Evolutionary conservation across 1,140 invertebrate genomes (phyloP), one percentile per base, ranked within the genome.

Genomic region (Cylas formicarius): DNA sequence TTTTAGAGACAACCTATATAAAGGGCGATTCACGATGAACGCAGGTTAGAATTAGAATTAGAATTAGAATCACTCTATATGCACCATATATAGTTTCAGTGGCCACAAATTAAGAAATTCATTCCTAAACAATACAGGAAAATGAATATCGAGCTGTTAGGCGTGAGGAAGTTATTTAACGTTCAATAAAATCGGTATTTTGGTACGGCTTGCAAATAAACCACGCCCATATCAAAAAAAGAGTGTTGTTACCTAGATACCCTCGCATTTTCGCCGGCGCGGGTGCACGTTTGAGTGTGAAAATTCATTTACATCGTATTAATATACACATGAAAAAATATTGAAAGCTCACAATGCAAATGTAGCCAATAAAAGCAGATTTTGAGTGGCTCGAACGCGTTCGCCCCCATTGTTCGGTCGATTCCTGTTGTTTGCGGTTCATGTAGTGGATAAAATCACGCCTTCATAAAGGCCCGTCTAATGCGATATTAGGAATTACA

Each of bases 371-470:
- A 28, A 28, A 34, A 16, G n/a, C n/a, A n/a, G n/a, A n/a, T n/a
- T n/a, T n/a, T n/a, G n/a, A n/a, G n/a, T n/a, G n/a, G n/a, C n/a
- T n/a, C n/a, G n/a, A n/a, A n/a, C n/a, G n/a, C n/a, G n/a, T n/a
- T n/a, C n/a, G n/a, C n/a, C n/a, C n/a, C 17, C 17, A n/a, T 16
- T 34, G 14, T 13, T 34, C 17, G 32, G 32, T 34, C n/a, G 32
- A 9, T n/a, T 34, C 19, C 32, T 9, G 32, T 34, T 34, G 32
- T 34, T 34, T 34, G 32, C 14, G 17, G 14, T 34, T 39, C 19
- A 39, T 39, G 21, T 39, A 39, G 11, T 28, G 37, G 17, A 24
- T 39, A 39, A 28, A 39, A 39, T 39, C 37, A 39, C 37, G 37
- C 37, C 37, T 39, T 9, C 19, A 39, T 13, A 39, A 39, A 28